A percentile compares a stretch with the other conserved stretches of the same genome.
These are phyloP conservation scores for Pyxicephalus adspersus DNA, from an alignment of 2,113 vertebrate genomes.

Conservation along the genomic window DNA sequence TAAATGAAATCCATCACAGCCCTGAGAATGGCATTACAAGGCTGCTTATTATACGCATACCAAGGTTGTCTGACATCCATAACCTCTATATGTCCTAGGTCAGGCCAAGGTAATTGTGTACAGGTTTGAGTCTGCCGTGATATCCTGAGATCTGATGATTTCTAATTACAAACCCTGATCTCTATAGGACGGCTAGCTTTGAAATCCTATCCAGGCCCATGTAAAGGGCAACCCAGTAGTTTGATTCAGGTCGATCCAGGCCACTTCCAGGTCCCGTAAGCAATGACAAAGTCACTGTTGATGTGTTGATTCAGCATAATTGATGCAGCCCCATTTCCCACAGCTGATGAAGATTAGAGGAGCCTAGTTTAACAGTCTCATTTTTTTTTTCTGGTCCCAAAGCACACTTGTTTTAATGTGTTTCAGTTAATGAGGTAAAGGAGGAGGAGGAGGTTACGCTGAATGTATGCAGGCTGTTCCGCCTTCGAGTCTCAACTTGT, in stretches of 20 bases:
- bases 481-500: conserved; percentile 33
- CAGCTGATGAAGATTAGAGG: conserved; percentile 77
- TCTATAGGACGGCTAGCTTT: no score
- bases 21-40: no score
- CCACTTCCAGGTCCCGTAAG: conserved; percentile 48
- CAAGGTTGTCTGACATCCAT: no score
- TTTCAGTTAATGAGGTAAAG: conserved; percentile 79
- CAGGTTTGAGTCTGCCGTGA: no score
- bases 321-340: conserved; percentile 70
- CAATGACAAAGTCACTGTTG: conserved; percentile 21
- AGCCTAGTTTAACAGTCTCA: conserved; percentile 77
- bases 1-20: no score
- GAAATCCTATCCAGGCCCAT: no score
- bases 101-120: no score
- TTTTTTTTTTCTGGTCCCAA: conserved; percentile 77
- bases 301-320: conserved; percentile 63
- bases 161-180: no score
- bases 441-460: conserved; percentile 73
- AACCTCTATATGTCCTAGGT: no score
- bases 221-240: background rate
- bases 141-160: no score
- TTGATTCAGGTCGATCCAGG: background rate
- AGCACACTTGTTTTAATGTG: conserved; percentile 78
- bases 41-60: no score
- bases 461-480: conserved; percentile 67